Base-by-base conservation (phyloP, 2,888 invertebrate genomes). In the Halictus ligatus region DNA sequence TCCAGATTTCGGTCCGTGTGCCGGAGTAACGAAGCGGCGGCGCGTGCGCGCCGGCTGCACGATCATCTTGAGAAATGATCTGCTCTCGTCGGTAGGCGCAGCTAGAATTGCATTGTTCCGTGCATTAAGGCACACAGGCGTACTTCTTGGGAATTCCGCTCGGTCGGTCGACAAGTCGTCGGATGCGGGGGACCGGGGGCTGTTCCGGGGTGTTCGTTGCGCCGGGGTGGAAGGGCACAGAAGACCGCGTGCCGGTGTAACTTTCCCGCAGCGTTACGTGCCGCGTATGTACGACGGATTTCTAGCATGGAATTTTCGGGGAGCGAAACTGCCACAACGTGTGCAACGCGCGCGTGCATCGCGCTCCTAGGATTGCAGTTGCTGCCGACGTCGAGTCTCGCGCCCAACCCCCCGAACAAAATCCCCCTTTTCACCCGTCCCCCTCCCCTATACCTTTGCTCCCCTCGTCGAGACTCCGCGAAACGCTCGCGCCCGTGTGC, bases 181-280 rank as follows among this genome's bases (percentile, higher is more conserved):
- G 54, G 35, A 18, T 64, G 58, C 58, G 10, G 18, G 46, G 8
- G 4, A 7, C 25, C 25, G 3, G 21, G 21, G 8, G 40, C 1
- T 29, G 67, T 35, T 15, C n/a, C 5, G 78, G 77, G 77, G 71
- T 81, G 64, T 64, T 74, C 76, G 43, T 43, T 75, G n/a, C 43
- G 71, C 58, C 50, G 74, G 48, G 60, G 86, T 74, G 72, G 75
- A 81, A 75, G 76, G 73, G 74, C 43, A 54, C 54, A 58, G 81
- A 89, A 87, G 86, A 67, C 83, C 85, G 86, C 84, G 83, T 87
- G 85, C 87, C 89, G 83, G 88, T 90, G 91, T 93, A 93, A 93
- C 93, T 93, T 93, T 91, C 88, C 90, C 88, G 88, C 92, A 92
- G 89, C 87, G 91, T 92, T 93, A 92, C 93, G 92, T 92, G 93